A percentile compares a stretch with the other conserved stretches of the same genome.
These are phyloP conservation scores for Archilochus colubris DNA, from an alignment of 2,113 vertebrate species.

Conservation along the genomic window DNA sequence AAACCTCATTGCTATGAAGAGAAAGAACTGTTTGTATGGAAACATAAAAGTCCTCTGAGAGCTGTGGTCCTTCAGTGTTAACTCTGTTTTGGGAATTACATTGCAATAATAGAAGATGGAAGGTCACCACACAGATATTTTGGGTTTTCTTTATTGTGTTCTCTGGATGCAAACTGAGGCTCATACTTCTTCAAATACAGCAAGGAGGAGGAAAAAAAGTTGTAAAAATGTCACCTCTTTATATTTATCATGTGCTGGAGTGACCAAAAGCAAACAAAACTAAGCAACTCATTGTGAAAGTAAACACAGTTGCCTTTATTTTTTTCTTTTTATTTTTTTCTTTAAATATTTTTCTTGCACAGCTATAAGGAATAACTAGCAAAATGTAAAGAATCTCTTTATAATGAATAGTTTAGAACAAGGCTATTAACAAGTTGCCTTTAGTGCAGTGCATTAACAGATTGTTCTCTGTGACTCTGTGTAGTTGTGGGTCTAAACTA, in stretches of 20 bases:
- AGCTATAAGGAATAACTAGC: not conserved
- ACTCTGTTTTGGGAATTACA: not conserved
- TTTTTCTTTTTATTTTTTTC: constrained; percentile 7
- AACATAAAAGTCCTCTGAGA: not conserved
- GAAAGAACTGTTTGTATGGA: not conserved
- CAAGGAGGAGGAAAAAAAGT: not conserved
- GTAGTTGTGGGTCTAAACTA: not conserved
- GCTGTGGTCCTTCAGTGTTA: not conserved
- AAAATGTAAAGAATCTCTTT: not conserved
- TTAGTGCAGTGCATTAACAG: not conserved
- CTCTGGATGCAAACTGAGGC: not conserved
- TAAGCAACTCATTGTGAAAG: not conserved
- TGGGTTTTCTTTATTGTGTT: not conserved
- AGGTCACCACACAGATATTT: not conserved
- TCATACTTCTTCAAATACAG: not conserved
- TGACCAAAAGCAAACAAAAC: not conserved
- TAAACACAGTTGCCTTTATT: not conserved
- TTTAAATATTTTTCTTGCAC: not conserved
- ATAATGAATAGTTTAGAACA: not conserved
- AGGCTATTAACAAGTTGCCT: not conserved
- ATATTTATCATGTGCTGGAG: not conserved
- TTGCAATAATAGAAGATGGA: not conserved
- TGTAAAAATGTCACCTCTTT: not conserved
- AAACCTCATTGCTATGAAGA: not conserved
- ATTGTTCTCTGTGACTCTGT: fast-evolving